These are phyloP conservation scores for Leuciscus idus DNA, from an alignment of 2,113 vertebrate species.

Conservation along the genomic window DNA sequence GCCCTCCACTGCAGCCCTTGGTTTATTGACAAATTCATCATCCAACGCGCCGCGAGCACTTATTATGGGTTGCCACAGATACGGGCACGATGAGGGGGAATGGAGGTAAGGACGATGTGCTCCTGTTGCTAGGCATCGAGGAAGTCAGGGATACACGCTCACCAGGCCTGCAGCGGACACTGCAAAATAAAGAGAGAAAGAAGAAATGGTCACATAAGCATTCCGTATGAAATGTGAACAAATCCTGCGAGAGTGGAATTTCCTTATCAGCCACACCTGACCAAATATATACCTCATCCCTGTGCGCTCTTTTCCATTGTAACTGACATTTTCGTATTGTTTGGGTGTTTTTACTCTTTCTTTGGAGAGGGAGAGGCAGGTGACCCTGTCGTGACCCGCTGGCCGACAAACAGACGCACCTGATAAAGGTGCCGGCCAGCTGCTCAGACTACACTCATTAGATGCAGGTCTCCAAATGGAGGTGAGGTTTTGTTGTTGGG, in stretches of 20 bases:
- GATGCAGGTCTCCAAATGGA: slow-evolving; percentile 69
- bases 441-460: slow-evolving; percentile 84
- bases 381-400: slow-evolving; percentile 79
- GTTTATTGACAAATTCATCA: slow-evolving; percentile 74
- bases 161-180: slow-evolving; percentile 99
- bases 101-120: slow-evolving; percentile 74
- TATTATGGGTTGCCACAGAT: slow-evolving; percentile 76
- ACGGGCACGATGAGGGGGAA: slow-evolving; percentile 69
- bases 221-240: slow-evolving; percentile 21
- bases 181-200: slow-evolving; percentile 68
- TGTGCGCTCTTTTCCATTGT: slow-evolving; percentile 64
- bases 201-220: slow-evolving; percentile 50
- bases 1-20: slow-evolving; percentile 47
- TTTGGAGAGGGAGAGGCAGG: slow-evolving; percentile 59
- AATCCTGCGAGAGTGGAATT: neutral
- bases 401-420: slow-evolving; percentile 75
- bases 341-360: slow-evolving; percentile 67
- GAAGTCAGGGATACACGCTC: slow-evolving; percentile 82
- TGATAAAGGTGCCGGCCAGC: slow-evolving; percentile 90
- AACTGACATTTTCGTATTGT: slow-evolving; percentile 63
- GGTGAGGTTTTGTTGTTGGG: slow-evolving; percentile 66
- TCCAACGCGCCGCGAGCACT: slow-evolving; percentile 63
- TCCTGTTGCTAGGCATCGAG: slow-evolving; percentile 79
- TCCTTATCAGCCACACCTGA: slow-evolving; percentile 65
- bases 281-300: slow-evolving; percentile 75